Evolutionary conservation across 2,888 invertebrate species (phyloP).

Genomic region (Heliconius aoede): DNA sequence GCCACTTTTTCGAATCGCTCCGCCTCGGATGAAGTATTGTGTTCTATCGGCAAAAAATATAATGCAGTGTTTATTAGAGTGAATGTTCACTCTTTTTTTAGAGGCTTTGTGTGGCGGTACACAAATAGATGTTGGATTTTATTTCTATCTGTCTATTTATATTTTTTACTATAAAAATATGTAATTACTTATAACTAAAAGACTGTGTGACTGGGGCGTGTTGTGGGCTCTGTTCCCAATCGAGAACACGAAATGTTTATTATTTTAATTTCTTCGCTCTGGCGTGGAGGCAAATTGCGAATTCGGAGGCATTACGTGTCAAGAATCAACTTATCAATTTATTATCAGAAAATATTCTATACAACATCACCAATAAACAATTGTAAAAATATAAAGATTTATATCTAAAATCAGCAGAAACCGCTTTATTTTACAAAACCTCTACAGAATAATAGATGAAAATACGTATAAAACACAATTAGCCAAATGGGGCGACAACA

Average conservation of each 20-base stretch:
- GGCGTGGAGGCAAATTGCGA: no score
- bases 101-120: neutral
- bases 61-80: slow-evolving; percentile 43
- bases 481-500: slow-evolving; percentile 14
- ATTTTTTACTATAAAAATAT: neutral
- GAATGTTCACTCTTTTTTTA: slow-evolving; percentile 36
- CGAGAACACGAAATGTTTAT: no score
- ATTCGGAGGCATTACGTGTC: no score
- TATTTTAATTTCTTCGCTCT: no score
- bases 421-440: neutral
- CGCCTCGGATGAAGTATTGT: slow-evolving; percentile 45
- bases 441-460: neutral
- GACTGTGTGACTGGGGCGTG: no score
- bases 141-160: neutral
- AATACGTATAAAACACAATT: slow-evolving; percentile 23
- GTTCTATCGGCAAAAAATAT: slow-evolving; percentile 45
- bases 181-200: neutral
- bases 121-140: neutral
- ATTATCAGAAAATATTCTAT: no score
- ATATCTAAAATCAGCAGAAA: neutral
- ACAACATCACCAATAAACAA: neutral
- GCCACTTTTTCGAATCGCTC: slow-evolving; percentile 46
- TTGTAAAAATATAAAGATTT: neutral
- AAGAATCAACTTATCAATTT: no score
- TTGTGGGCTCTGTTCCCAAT: no score